Percentiles rank a stretch among this genome's conserved stretches.
phyloP scores from a whole-genome alignment of 2,888 invertebrate genomes.

The Dascillus cervinus region DNA sequence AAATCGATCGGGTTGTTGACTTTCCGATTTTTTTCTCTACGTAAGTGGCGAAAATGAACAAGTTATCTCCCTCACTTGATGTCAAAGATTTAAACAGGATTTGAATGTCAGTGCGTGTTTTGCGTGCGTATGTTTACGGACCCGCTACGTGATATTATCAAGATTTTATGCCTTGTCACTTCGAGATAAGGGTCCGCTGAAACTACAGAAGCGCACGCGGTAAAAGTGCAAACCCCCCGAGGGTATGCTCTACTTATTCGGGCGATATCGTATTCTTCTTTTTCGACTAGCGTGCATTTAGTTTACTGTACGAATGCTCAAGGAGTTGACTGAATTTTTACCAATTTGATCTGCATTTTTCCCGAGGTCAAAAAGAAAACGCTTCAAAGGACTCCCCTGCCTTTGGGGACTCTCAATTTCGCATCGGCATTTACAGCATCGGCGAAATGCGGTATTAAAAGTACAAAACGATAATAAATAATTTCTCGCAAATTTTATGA shows the following conservation, averaged over 20 bases:
- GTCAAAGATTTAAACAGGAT: slow-evolving; percentile 11
- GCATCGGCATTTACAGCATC: too few species aligned
- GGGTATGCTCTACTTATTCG: slow-evolving; percentile 14
- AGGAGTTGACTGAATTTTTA: too few species aligned
- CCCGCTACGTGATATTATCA: slow-evolving; percentile 16
- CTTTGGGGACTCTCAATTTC: too few species aligned
- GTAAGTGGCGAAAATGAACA: slow-evolving; percentile 13
- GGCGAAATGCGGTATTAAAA: too few species aligned
- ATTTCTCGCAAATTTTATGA: slow-evolving; percentile 17
- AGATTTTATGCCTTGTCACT: slow-evolving; percentile 16
- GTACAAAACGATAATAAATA: too few species aligned
- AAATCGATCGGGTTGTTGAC: too few species aligned
- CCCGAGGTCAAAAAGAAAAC: too few species aligned
- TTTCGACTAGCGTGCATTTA: too few species aligned
- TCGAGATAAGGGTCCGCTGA: slow-evolving; percentile 9
- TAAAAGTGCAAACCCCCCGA: slow-evolving; percentile 13
- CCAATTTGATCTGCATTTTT: too few species aligned
- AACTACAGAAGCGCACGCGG: slow-evolving; percentile 10
- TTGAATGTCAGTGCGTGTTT: slow-evolving; percentile 15
- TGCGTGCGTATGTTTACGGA: slow-evolving; percentile 13
- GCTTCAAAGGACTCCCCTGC: too few species aligned
- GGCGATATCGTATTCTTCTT: slow-evolving; percentile 13
- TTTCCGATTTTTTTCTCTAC: too few species aligned
- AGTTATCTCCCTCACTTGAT: slow-evolving; percentile 12
- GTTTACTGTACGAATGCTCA: too few species aligned